Percentiles rank a stretch among this genome's conserved stretches.
Evolutionary conservation across 2,797 vertebrate genomes (phyloP).

Genomic region (Ibycter americanus): DNA sequence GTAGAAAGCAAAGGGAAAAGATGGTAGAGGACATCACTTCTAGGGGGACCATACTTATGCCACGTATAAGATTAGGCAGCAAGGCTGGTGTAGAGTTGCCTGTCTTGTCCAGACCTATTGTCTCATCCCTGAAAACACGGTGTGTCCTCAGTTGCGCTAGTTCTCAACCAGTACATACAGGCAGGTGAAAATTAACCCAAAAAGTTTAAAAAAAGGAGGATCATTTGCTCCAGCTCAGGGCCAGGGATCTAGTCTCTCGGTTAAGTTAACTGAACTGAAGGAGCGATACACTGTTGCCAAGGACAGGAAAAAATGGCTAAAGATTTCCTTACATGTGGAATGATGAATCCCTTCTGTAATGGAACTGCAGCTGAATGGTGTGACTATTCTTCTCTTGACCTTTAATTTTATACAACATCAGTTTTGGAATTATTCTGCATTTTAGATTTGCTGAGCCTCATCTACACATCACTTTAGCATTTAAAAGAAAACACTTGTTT

Average conservation of each 20-base stretch:
- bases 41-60: background rate
- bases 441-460: background rate
- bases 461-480: constrained; percentile 25
- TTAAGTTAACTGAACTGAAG: background rate
- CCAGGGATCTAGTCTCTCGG: background rate
- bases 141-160: background rate
- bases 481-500: constrained; percentile 54
- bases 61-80: background rate
- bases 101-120: background rate
- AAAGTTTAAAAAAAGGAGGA: background rate
- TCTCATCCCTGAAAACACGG: background rate
- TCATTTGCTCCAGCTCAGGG: background rate
- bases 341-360: background rate
- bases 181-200: background rate
- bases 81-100: background rate
- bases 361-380: background rate
- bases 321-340: background rate
- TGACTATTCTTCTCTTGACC: background rate
- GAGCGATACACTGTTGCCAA: background rate
- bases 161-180: background rate
- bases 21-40: background rate
- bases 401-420: constrained; percentile 15
- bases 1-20: background rate
- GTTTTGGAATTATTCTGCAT: background rate
- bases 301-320: background rate